Base-by-base conservation (phyloP, 2,888 invertebrate species). In the Odontomyia ornata region DNA sequence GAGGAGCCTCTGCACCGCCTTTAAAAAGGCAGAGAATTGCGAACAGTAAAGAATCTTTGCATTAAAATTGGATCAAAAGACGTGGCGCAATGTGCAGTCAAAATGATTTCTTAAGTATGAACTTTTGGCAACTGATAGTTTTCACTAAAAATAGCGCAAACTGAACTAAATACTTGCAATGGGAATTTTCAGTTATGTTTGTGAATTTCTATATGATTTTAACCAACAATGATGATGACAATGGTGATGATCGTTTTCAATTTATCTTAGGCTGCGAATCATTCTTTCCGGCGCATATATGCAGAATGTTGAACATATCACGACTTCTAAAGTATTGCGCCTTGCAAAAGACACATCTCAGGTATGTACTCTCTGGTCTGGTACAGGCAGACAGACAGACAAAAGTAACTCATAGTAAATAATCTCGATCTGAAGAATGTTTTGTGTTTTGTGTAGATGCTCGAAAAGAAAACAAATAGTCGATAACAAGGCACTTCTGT, bases 401-500 rank as follows among this genome's bases (percentile, higher is more conserved):
- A 36, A 27, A 36, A 36, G 5, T 9, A 36, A 36, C 27, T 60
- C 57, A 73, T 47, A 69, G 69, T 30, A 36, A 60, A 60, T 60
- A 73, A 57, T 57, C 60, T 57, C 73, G 73, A 73, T 30, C 73
- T 23, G 60, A 73, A 73, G 60, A 73, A 73, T 73, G 73, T 73
- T 73, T 73, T 69, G 36, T 57, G 57, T 57, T 43, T 57, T 36
- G 60, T 60, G n/a, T 25, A 60, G 57, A 73, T 57, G 27, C 57
- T 69, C 47, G 69, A 69, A 46, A 69, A 69, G 43, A 73, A 73
- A 73, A 73, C 73, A 73, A 72, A 73, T 30, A 57, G 57, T n/a
- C 73, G 57, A 73, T 30, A 73, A 60, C 71, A 72, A 72, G 71
- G 71, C 71, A 73, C 73, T 73, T 73, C 73, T 73, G 73, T 73